phyloP scores from a whole-genome alignment of 2,113 vertebrate species.

The Vireo altiloquus region DNA sequence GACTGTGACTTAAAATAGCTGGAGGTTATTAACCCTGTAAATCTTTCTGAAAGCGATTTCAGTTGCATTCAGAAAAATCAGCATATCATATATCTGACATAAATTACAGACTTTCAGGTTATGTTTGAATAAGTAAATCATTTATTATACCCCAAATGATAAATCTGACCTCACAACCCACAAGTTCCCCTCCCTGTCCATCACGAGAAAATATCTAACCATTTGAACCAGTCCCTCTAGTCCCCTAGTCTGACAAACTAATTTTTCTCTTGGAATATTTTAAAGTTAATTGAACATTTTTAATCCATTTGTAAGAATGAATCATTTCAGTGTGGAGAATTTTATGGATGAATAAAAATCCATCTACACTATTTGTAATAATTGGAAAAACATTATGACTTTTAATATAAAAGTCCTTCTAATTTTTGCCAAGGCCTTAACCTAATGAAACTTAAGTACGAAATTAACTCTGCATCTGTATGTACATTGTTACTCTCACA shows the following conservation, averaged over 20 bases:
- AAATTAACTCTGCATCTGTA: neutral
- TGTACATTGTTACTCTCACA: neutral
- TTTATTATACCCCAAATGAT: neutral
- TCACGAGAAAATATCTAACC: neutral
- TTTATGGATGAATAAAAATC: neutral
- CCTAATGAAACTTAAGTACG: too few species aligned
- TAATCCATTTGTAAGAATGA: neutral
- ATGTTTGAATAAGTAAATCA: conserved; percentile 1
- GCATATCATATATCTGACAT: neutral
- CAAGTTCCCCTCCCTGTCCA: accelerated
- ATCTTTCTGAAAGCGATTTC: conserved; percentile 48
- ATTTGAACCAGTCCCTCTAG: neutral
- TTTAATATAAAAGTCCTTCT: neutral
- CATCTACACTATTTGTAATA: neutral
- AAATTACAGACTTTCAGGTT: conserved; percentile 33
- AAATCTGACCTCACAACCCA: neutral
- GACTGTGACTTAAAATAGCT: conserved; percentile 54
- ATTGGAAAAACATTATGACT: neutral
- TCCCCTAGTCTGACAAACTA: neutral
- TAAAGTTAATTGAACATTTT: neutral
- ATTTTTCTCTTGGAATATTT: neutral
- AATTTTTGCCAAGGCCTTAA: neutral
- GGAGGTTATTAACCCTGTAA: conserved; percentile 56
- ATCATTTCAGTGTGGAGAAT: neutral
- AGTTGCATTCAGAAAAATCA: conserved; percentile 15